Percentiles rank a stretch among this genome's conserved stretches.
Evolutionary conservation across 2,797 vertebrate genomes (phyloP).

Genomic region (Perdix hodgsoniae): DNA sequence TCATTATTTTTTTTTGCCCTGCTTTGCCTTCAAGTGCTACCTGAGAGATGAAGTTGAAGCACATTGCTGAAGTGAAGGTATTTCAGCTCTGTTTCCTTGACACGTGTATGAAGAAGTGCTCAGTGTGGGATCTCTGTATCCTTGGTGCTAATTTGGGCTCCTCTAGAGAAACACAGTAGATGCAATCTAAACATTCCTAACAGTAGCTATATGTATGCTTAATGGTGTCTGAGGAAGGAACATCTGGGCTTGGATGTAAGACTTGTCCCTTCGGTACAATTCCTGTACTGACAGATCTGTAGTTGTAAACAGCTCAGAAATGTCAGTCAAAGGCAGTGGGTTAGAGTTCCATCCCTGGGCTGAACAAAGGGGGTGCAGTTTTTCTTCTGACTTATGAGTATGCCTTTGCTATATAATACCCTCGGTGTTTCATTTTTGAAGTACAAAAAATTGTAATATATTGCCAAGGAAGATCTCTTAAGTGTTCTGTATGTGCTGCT

Average conservation of each 20-base stretch:
- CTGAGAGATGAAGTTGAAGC: background rate
- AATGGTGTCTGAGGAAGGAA: background rate
- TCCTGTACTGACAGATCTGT: background rate
- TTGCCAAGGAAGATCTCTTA: background rate
- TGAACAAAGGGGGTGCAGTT: slow-evolving; percentile 3
- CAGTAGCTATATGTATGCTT: background rate
- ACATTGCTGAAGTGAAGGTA: background rate
- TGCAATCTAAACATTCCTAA: background rate
- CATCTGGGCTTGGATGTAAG: background rate
- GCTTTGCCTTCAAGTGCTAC: background rate
- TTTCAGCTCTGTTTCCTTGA: background rate
- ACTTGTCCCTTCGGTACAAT: background rate
- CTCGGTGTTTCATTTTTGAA: background rate
- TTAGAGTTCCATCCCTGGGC: background rate
- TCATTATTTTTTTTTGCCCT: background rate
- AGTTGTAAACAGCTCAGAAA: background rate
- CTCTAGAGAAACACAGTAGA: background rate
- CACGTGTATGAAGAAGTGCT: background rate
- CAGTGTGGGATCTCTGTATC: background rate
- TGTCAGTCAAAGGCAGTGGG: background rate
- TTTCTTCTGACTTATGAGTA: background rate
- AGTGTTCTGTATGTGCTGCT: background rate
- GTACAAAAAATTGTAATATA: background rate
- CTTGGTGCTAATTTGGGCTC: background rate
- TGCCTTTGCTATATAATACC: background rate